Evolutionary conservation across 2,113 vertebrate genomes (phyloP), one percentile per base, ranked within the genome.

Genomic region (Peromyscus polionotus): DNA sequence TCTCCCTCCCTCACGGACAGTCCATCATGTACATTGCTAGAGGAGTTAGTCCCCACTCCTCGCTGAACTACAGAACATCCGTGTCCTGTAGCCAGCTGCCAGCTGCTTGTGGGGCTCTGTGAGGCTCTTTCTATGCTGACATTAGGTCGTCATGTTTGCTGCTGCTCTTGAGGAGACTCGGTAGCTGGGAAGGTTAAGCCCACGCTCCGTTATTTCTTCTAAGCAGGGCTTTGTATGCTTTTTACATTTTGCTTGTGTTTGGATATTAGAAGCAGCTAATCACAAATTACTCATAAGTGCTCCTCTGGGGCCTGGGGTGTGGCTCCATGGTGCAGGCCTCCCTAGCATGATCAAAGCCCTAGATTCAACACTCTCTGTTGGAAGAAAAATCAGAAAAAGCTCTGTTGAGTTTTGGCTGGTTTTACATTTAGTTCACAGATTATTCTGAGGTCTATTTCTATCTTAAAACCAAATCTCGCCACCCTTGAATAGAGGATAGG

Each of bases 221-320:
- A 65, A 91, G 89, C 63, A 86, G 91, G 73, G 12, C 24, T 76
- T 88, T 91, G 51, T 2, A 39, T 59, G 20, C 45, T 94, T 24
- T 88, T 94, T 3, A 89, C 20, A 67, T 72, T 95, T 94, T 87
- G 48, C 75, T 93, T 88, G 26, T 59, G 5, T 12, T 22, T 70
- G 67, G 75, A 42, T 92, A 95, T 96, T 91, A 88, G 73, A 22
- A 80, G 91, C 13, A 67, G 36, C 20, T 96, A 85, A 65, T 85
- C 36, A 16, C 76, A n/a, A 61, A 7, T 65, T 81, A 67, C 76
- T 88, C 22, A 39, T 42, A 28, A 84, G 24, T 84, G 57, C 57
- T 84, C 57, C 24, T 84, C 57, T 13, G 36, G 54, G 57, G 24
- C 7, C n/a, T 42, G 24, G 26, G 83, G 26, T 65, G 16, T 65